Conservation (phyloP, 2,888 invertebrate genomes). For the Sacculina carcini region DNA sequence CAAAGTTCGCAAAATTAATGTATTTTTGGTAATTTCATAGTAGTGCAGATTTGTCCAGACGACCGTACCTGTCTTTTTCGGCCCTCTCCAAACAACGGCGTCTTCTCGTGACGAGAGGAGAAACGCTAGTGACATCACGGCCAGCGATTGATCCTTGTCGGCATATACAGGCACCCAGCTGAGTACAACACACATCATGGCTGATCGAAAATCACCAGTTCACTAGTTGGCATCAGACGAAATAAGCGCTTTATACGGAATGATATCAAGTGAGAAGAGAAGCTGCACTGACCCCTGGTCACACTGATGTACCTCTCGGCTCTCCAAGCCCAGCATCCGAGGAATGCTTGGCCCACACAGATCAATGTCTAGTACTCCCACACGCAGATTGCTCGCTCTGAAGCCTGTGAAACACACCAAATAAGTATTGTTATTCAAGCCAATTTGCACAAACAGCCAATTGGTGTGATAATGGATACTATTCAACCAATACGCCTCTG, state of each 20-base stretch:
- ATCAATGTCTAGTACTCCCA: conserved; percentile 75
- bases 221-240: not conserved
- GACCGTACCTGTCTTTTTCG: conserved; percentile 47
- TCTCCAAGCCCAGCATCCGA: conserved; percentile 58
- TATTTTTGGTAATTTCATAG: too few species aligned
- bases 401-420: too few species aligned
- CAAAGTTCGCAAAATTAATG: too few species aligned
- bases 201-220: too few species aligned
- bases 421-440: too few species aligned
- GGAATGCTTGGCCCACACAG: conserved; percentile 88
- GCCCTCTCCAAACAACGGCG: conserved; percentile 85
- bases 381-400: conserved; percentile 28
- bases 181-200: too few species aligned
- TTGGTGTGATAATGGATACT: too few species aligned
- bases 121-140: conserved; percentile 90
- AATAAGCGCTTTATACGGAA: not conserved
- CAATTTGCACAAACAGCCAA: too few species aligned
- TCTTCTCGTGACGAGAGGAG: conserved; percentile 53
- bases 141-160: conserved; percentile 47
- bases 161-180: conserved; percentile 81
- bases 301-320: conserved; percentile 58
- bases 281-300: conserved; percentile 38
- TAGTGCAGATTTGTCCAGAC: too few species aligned
- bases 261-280: not conserved
- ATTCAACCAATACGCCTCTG: too few species aligned